A percentile compares a stretch with the other conserved stretches of the same genome.
Conservation (phyloP, 2,113 vertebrate genomes). For the Protomyctophum bolini region DNA sequence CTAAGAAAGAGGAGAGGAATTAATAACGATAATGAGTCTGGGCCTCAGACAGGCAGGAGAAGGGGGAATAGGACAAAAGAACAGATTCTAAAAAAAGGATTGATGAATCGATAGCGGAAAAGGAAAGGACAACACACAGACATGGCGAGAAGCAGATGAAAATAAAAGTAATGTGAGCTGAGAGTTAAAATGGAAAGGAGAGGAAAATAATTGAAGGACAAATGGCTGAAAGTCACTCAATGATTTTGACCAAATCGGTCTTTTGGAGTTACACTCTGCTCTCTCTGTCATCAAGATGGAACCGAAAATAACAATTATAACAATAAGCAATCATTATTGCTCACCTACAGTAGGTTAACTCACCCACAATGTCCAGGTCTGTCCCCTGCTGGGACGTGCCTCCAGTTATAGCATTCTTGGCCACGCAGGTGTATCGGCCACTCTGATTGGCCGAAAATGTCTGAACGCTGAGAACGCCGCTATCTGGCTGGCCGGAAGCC, state of each 20-base stretch:
- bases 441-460: slow-evolving; percentile 65
- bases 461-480: slow-evolving; percentile 72
- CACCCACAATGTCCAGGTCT: slow-evolving; percentile 69
- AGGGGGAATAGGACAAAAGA: slow-evolving; percentile 10
- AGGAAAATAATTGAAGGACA: slow-evolving; percentile 40
- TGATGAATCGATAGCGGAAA: slow-evolving; percentile 15
- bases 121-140: not conserved
- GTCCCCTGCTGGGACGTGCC: slow-evolving; percentile 57
- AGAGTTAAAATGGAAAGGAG: slow-evolving; percentile 15
- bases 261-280: slow-evolving; percentile 46
- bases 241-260: slow-evolving; percentile 67
- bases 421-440: slow-evolving; percentile 68
- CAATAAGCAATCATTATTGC: slow-evolving; percentile 53
- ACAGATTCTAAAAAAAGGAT: slow-evolving; percentile 34
- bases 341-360: slow-evolving; percentile 55
- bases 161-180: not conserved
- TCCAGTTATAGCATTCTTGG: slow-evolving; percentile 65
- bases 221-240: slow-evolving; percentile 49
- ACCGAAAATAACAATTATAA: slow-evolving; percentile 59
- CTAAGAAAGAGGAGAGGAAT: slow-evolving; percentile 58
- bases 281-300: slow-evolving; percentile 61
- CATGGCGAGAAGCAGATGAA: not conserved
- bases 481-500: slow-evolving; percentile 40
- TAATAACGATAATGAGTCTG: slow-evolving; percentile 60
- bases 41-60: slow-evolving; percentile 36